These are phyloP conservation scores for Alviniconcha strummeri DNA, from an alignment of 2,888 invertebrate genomes.

Conservation along the genomic window DNA sequence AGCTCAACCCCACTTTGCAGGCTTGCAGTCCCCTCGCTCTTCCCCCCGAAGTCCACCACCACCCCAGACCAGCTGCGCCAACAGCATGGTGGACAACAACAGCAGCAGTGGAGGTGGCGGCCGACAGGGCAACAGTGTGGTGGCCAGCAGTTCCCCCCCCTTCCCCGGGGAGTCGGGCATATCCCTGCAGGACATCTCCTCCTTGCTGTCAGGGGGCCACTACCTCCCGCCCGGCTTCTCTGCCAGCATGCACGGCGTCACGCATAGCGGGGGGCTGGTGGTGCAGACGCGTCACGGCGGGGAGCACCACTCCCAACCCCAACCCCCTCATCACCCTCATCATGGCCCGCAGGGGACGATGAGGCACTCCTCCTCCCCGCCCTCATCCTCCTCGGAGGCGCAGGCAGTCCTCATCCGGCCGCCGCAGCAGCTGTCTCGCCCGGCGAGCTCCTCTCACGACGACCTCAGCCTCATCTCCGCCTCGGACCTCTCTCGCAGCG, in stretches of 20 bases:
- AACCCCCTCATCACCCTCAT: not conserved
- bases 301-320: not conserved
- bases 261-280: slow-evolving; percentile 23
- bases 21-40: slow-evolving; percentile 18
- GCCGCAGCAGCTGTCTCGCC: slow-evolving; percentile 51
- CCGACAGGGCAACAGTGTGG: too few relatives aligned
- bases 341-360: not conserved
- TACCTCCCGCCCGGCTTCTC: not conserved
- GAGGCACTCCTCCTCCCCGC: not conserved
- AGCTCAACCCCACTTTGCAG: not conserved
- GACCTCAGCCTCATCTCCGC: slow-evolving; percentile 21
- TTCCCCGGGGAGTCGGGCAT: not conserved
- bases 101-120: too few relatives aligned
- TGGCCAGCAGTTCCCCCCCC: not conserved
- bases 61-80: not conserved
- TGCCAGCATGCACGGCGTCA: slow-evolving; percentile 22
- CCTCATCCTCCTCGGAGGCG: slow-evolving; percentile 3
- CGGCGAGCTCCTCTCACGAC: not conserved
- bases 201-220: slow-evolving; percentile 13
- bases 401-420: slow-evolving; percentile 53
- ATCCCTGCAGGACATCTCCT: slow-evolving; percentile 22
- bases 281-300: slow-evolving; percentile 1
- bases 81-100: not conserved
- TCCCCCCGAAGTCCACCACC: not conserved
- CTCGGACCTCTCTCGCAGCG: not conserved